These are phyloP conservation scores for Echinops telfairi DNA, from an alignment of 2,113 vertebrate species.

Conservation along the genomic window DNA sequence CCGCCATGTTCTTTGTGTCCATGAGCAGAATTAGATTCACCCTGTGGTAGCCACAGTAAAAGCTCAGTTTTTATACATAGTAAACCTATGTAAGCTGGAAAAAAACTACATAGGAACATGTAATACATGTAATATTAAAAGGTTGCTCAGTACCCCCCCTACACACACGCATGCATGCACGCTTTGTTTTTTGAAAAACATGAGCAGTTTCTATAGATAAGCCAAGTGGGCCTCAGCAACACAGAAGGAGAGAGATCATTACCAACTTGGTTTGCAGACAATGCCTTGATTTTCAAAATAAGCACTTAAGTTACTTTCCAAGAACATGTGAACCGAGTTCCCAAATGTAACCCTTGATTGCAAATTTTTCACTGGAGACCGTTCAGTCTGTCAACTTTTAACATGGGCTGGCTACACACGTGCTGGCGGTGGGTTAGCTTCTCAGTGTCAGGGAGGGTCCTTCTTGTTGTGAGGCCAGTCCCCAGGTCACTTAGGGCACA, in stretches of 20 bases:
- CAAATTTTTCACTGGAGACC: neutral
- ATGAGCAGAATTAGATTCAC: neutral
- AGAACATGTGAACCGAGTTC: neutral
- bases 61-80: constrained; percentile 15
- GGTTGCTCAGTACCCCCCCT: neutral
- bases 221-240: constrained; percentile 40
- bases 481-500: neutral
- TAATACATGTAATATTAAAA: constrained; percentile 48
- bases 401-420: neutral
- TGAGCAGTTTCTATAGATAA: constrained; percentile 65
- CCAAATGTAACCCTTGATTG: neutral
- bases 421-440: neutral
- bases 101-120: constrained; percentile 58
- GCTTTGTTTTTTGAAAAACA: constrained; percentile 42
- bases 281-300: constrained; percentile 62
- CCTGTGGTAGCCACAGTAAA: neutral
- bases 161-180: too few species aligned
- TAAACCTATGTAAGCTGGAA: constrained; percentile 55
- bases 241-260: constrained; percentile 40
- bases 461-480: neutral
- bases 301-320: constrained; percentile 26
- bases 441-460: constrained; percentile 3
- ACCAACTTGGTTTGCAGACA: constrained; percentile 8
- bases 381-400: neutral
- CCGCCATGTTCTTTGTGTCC: neutral